Evolutionary conservation across 64 coral and sea anemone species (phyloP).

Genomic region (Pachyseris speciosa): DNA sequence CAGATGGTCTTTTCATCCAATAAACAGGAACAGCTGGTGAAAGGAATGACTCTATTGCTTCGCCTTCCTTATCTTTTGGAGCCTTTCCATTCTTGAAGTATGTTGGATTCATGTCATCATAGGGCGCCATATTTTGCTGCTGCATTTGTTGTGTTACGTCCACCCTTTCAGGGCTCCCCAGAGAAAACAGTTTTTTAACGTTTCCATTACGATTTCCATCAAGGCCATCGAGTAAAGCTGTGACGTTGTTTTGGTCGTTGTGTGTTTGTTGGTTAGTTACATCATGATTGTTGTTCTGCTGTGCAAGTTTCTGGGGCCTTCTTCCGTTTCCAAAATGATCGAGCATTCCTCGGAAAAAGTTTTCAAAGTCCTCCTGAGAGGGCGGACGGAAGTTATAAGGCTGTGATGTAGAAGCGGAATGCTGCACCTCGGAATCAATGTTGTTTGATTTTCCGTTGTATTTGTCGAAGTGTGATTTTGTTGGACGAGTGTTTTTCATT

Average conservation of each 20-base stretch:
- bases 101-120: not conserved
- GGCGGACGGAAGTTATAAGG: not conserved
- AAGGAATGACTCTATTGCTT: not conserved
- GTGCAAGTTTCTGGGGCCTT: not conserved
- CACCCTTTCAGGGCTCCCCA: slow-evolving; percentile 6
- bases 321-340: slow-evolving; percentile 31
- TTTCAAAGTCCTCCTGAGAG: slow-evolving; percentile 38
- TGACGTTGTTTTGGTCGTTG: not conserved
- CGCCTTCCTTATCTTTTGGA: not conserved
- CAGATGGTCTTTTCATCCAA: not conserved
- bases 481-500: slow-evolving; percentile 34
- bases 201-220: not conserved
- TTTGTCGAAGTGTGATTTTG: slow-evolving; percentile 42
- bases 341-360: slow-evolving; percentile 44
- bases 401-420: not conserved
- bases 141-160: not conserved
- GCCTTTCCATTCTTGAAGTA: not conserved
- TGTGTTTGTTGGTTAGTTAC: not conserved
- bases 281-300: not conserved
- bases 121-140: not conserved
- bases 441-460: not conserved
- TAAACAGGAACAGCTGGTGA: not conserved
- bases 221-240: not conserved
- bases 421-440: not conserved
- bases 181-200: slow-evolving; percentile 10